Evolutionary conservation across 2,113 vertebrate species (phyloP).

Genomic region (Oreochromis tanganicae): DNA sequence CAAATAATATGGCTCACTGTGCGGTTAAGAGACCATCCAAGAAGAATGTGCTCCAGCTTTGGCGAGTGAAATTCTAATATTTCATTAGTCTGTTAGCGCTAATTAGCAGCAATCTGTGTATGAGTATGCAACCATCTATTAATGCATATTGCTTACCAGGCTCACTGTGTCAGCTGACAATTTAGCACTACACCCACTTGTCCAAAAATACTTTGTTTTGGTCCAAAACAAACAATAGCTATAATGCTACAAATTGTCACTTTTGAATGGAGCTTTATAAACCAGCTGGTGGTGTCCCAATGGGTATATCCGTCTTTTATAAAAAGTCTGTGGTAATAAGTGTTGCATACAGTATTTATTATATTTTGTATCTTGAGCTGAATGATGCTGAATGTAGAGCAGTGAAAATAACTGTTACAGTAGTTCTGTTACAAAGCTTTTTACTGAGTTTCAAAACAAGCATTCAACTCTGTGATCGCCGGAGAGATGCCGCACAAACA

Average conservation of each 20-base stretch:
- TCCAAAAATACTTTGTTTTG: background rate
- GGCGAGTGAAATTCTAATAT: background rate
- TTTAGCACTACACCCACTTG: background rate
- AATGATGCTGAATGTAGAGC: background rate
- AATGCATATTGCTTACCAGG: background rate
- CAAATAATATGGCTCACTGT: background rate
- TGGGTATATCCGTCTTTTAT: background rate
- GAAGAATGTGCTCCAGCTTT: background rate
- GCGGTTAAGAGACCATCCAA: background rate
- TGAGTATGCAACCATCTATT: background rate
- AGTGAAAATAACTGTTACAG: background rate
- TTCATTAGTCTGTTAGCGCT: background rate
- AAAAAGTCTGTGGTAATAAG: background rate
- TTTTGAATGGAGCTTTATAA: background rate
- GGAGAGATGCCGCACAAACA: background rate
- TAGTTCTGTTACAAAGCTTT: background rate
- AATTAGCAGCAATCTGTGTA: background rate
- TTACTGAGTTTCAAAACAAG: background rate
- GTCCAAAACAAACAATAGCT: background rate
- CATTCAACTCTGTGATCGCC: fast-evolving
- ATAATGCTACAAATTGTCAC: background rate
- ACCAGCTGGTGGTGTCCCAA: background rate
- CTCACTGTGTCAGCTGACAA: background rate
- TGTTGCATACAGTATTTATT: background rate
- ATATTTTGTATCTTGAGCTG: background rate